Evolutionary conservation across 2,113 vertebrate genomes (phyloP).

Genomic region (Pogona vitticeps): DNA sequence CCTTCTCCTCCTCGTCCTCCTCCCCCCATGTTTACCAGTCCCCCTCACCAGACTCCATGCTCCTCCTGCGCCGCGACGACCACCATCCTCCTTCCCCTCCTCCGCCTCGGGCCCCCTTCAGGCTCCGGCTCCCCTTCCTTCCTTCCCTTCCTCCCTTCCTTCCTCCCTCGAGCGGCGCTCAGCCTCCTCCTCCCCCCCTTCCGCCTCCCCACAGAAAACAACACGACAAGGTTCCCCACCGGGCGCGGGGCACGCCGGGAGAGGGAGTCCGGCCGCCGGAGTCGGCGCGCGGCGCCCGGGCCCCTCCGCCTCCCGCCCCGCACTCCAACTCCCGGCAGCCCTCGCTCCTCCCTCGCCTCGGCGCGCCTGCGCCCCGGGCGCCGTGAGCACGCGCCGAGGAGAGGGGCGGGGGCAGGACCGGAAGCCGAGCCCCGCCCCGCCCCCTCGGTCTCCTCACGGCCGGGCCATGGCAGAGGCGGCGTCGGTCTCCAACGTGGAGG

Average conservation of each 20-base stretch:
- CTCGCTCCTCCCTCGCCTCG: rapidly evolving
- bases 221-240: neutral
- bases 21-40: neutral
- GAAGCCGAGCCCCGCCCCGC: too few relatives aligned
- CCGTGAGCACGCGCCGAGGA: neutral
- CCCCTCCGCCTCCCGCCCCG: rapidly evolving
- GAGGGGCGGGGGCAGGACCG: neutral
- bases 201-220: conserved; percentile 25
- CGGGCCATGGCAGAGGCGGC: neutral
- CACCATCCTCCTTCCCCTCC: neutral
- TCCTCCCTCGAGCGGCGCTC: conserved; percentile 30
- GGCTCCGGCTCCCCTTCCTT: conserved; percentile 27
- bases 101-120: conserved; percentile 67
- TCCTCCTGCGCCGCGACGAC: conserved; percentile 16
- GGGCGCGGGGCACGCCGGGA: conserved; percentile 64
- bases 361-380: rapidly evolving
- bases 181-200: neutral
- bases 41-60: conserved; percentile 72
- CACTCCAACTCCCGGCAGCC: conserved; percentile 64
- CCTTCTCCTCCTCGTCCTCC: neutral
- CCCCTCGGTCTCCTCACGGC: neutral
- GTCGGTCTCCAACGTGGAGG: conserved; percentile 84
- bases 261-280: conserved; percentile 54
- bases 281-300: rapidly evolving
- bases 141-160: neutral